These are phyloP conservation scores for Imbricaverruca yamaguchii DNA, from an alignment of 2,888 invertebrate species.

Conservation along the genomic window DNA sequence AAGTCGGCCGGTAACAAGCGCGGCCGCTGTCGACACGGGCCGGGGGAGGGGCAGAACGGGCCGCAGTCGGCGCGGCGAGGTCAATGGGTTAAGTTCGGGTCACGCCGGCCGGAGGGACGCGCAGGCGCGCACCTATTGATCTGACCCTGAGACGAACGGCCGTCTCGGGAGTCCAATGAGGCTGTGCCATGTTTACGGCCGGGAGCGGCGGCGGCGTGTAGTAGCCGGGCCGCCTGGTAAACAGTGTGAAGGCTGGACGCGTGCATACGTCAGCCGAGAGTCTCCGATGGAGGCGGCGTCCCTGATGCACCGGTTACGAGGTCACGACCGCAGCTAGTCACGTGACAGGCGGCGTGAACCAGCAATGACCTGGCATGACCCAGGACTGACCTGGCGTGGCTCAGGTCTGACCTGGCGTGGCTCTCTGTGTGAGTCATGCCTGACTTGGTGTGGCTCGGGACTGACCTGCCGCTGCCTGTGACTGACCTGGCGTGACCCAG, in stretches of 20 bases:
- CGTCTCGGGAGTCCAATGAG: not conserved
- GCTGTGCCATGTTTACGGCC: not conserved
- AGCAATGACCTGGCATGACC: not conserved
- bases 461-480: not conserved
- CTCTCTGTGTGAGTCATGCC: too few relatives aligned
- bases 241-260: not conserved
- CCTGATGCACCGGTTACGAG: not conserved
- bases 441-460: too few relatives aligned
- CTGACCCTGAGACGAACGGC: not conserved
- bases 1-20: too few relatives aligned
- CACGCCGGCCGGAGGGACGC: too few relatives aligned
- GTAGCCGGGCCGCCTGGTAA: not conserved
- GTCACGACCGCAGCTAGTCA: not conserved
- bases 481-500: not conserved
- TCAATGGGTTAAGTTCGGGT: conserved; percentile 2
- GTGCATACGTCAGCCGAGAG: not conserved
- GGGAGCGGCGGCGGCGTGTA: not conserved
- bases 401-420: too few relatives aligned
- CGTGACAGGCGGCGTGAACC: not conserved
- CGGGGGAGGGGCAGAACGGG: too few relatives aligned
- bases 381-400: too few relatives aligned
- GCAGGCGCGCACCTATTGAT: not conserved
- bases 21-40: too few relatives aligned
- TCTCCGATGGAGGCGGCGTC: not conserved
- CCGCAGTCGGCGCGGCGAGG: not conserved